Percentiles rank a stretch among this genome's conserved stretches.
These are phyloP conservation scores for Thaumetopoea pityocampa DNA, from an alignment of 1,140 invertebrate species.

Conservation along the genomic window DNA sequence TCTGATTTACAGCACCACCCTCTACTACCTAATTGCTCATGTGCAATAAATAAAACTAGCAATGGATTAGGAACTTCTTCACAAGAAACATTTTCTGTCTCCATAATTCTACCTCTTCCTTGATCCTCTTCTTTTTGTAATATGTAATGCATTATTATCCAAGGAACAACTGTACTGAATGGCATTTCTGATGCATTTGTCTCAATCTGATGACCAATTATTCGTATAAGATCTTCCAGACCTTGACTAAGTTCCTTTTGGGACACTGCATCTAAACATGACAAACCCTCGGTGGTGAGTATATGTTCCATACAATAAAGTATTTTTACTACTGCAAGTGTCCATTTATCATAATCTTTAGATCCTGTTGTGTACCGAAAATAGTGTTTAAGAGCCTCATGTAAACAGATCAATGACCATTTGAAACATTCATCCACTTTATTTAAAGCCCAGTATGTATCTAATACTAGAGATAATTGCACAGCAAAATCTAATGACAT, in stretches of 20 bases:
- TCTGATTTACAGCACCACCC: conserved; percentile 87
- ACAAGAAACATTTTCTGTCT: conserved; percentile 73
- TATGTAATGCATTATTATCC: conserved; percentile 89
- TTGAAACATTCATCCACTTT: conserved; percentile 81
- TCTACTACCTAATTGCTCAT: conserved; percentile 88
- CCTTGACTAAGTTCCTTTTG: conserved; percentile 78
- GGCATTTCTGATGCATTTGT: conserved; percentile 81
- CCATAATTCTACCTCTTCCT: conserved; percentile 49
- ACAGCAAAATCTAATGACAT: conserved; percentile 75
- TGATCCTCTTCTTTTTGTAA: conserved; percentile 79
- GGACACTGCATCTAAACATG: conserved; percentile 73
- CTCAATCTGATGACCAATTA: conserved; percentile 84
- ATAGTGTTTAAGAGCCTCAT: conserved; percentile 79
- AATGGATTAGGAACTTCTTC: conserved; percentile 85
- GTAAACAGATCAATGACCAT: conserved; percentile 85
- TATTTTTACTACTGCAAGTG: conserved; percentile 80
- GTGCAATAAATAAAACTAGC: conserved; percentile 87
- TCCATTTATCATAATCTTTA: conserved; percentile 79
- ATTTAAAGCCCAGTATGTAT: conserved; percentile 81
- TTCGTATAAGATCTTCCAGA: conserved; percentile 85
- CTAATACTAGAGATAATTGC: conserved; percentile 80
- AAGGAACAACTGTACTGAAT: conserved; percentile 84
- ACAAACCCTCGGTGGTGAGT: conserved; percentile 75
- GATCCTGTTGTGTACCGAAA: conserved; percentile 71
- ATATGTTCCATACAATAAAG: conserved; percentile 82